Evolutionary conservation across 2,113 vertebrate genomes (phyloP).

Genomic region (Podarcis cretensis): DNA sequence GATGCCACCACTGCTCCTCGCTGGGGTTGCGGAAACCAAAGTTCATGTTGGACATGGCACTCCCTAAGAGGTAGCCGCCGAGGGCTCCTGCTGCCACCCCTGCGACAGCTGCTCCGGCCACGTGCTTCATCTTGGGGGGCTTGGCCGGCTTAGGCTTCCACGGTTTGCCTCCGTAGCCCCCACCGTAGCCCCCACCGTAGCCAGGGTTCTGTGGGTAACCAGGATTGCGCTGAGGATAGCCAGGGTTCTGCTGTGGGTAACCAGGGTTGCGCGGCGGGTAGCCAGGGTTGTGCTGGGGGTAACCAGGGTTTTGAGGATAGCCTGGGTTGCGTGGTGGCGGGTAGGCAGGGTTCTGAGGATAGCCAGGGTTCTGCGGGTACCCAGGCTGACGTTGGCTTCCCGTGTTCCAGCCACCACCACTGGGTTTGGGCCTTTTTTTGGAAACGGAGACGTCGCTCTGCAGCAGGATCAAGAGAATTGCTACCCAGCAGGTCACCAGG

Average conservation of each 20-base stretch:
- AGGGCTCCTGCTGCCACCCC: slow-evolving; percentile 66
- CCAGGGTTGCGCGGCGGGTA: neutral
- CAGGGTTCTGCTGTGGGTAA: neutral
- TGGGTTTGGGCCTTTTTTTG: slow-evolving; percentile 66
- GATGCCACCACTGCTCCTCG: slow-evolving; percentile 65
- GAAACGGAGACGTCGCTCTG: slow-evolving; percentile 62
- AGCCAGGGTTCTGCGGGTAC: neutral
- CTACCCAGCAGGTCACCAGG: slow-evolving; percentile 54
- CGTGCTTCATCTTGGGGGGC: slow-evolving; percentile 65
- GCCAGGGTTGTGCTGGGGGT: neutral
- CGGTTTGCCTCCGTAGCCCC: slow-evolving; percentile 54
- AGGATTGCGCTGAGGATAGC: neutral
- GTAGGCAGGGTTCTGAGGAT: neutral
- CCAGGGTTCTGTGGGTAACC: neutral
- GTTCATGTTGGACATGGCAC: slow-evolving; percentile 63
- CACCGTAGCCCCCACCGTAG: slow-evolving; percentile 35
- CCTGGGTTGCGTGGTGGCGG: neutral
- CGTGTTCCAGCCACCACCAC: slow-evolving; percentile 60
- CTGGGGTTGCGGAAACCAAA: slow-evolving; percentile 61
- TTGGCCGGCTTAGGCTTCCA: slow-evolving; percentile 71
- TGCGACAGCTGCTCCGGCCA: slow-evolving; percentile 59
- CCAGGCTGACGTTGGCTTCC: neutral
- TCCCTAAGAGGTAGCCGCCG: slow-evolving; percentile 68
- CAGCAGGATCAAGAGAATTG: slow-evolving; percentile 55
- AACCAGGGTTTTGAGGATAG: neutral